Evolutionary conservation across 2,888 invertebrate genomes (phyloP).

Genomic region (Cantharis lateralis): DNA sequence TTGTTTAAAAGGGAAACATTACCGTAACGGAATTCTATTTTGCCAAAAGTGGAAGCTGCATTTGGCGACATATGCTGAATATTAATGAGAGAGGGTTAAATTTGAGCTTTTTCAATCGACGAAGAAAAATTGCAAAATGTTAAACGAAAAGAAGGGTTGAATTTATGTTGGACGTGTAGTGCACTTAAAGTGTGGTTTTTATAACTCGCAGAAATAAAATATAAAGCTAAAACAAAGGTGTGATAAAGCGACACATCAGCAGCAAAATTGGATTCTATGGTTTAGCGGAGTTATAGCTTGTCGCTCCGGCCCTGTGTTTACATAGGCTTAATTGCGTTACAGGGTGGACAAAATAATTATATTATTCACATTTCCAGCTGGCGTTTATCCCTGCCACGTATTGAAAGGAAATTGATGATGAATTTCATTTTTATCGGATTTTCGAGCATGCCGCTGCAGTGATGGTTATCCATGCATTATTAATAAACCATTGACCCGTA

Average conservation of each 20-base stretch:
- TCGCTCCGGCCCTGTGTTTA: background rate
- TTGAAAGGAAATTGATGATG: background rate
- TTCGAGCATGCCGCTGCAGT: conserved; percentile 12
- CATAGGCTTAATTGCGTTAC: background rate
- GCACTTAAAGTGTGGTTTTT: background rate
- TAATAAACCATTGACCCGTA: conserved; percentile 26
- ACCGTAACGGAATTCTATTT: background rate
- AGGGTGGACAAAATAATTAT: background rate
- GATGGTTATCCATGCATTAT: conserved; percentile 23
- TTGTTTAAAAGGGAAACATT: background rate
- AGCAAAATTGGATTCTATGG: background rate
- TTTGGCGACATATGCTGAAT: background rate
- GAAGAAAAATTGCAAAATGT: background rate
- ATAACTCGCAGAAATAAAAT: background rate
- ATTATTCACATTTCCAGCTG: background rate
- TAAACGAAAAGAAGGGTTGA: background rate
- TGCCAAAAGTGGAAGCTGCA: background rate
- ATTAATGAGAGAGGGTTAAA: background rate
- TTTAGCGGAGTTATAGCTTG: background rate
- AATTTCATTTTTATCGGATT: background rate
- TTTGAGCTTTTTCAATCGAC: background rate
- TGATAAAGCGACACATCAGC: background rate
- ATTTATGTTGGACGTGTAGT: background rate
- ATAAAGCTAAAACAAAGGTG: background rate
- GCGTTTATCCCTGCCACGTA: background rate